Base-by-base conservation (phyloP, 2,888 invertebrate species). In the Xanthia togata region DNA sequence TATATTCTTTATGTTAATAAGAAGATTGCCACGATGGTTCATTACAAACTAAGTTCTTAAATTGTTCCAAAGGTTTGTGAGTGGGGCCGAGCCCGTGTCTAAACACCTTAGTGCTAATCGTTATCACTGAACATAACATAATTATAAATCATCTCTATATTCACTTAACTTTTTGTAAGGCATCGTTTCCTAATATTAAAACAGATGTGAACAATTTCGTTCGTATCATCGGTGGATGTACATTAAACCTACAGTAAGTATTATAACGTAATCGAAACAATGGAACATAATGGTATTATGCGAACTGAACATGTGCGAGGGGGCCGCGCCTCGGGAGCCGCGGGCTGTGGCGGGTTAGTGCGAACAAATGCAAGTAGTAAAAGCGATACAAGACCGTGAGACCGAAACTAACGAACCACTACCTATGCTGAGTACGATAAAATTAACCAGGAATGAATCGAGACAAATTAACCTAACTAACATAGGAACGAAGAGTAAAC, bases 41-140 rank as follows among this genome's bases (percentile, higher is more conserved):
- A 95, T 96, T 96, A 96, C 95, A 96, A 96, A 96, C 96, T 96
- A 96, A 96, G 93, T 96, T 95, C 94, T 95, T 95, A 95, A 93
- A 95, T 96, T 95, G 96, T 96, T 96, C 96, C 96, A 92, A 94
- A 94, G 91, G 91, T 94, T 94, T 94, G 93, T 93, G 94, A 92
- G 92, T 87, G 91, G 94, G 93, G 89, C 91, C 90, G 89, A 88
- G 92, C 93, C 94, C 94, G 88, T 90, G 90, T 91, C 93, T 65
- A 92, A 50, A 92, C 93, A 91, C 91, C 94, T 93, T 93, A 95
- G 93, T 92, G 93, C 95, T 94, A 93, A 93, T 93, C 90, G 91
- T 93, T 95, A 96, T 95, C 94, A 96, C 95, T 95, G 95, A 96
- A 96, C 94, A 91, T 95, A 96, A 96, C 95, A 94, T 93, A 96